Evolutionary conservation across 2,888 invertebrate species (phyloP).

Genomic region (Cerceris rybyensis): DNA sequence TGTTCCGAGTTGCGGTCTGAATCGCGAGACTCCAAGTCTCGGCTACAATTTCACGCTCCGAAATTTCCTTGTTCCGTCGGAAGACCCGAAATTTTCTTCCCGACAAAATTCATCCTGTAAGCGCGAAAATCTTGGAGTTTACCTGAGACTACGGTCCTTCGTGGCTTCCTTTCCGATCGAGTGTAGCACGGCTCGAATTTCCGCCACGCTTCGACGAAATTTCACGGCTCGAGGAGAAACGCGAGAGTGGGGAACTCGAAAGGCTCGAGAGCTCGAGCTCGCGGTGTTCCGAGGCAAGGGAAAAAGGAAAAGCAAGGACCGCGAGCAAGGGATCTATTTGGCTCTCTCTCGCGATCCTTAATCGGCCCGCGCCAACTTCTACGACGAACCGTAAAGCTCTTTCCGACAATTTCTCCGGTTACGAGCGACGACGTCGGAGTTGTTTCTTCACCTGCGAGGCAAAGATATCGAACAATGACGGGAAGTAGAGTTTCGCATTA

Average conservation of each 20-base stretch:
- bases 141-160: too few species aligned
- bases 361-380: slow-evolving; percentile 37
- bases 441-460: slow-evolving; percentile 50
- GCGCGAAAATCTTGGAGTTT: too few species aligned
- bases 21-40: slow-evolving; percentile 24
- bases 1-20: slow-evolving; percentile 33
- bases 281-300: slow-evolving; percentile 1
- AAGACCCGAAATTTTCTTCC: background rate
- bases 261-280: background rate
- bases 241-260: background rate
- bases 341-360: slow-evolving; percentile 29
- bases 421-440: slow-evolving; percentile 41
- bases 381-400: slow-evolving; percentile 36
- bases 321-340: background rate
- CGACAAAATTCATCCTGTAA: slow-evolving; percentile 24
- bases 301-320: slow-evolving; percentile 4
- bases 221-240: background rate
- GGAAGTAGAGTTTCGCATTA: slow-evolving; percentile 58
- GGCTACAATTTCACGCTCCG: slow-evolving; percentile 15
- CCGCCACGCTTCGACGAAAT: too few species aligned
- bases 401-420: slow-evolving; percentile 47
- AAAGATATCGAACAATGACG: slow-evolving; percentile 61
- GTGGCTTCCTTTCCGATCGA: too few species aligned
- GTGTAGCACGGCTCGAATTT: too few species aligned
- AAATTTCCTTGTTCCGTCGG: slow-evolving; percentile 29